Evolutionary conservation across 2,797 vertebrate genomes (phyloP), one percentile per base, ranked within the genome.

Genomic region (Pseudomugil gertrudae): DNA sequence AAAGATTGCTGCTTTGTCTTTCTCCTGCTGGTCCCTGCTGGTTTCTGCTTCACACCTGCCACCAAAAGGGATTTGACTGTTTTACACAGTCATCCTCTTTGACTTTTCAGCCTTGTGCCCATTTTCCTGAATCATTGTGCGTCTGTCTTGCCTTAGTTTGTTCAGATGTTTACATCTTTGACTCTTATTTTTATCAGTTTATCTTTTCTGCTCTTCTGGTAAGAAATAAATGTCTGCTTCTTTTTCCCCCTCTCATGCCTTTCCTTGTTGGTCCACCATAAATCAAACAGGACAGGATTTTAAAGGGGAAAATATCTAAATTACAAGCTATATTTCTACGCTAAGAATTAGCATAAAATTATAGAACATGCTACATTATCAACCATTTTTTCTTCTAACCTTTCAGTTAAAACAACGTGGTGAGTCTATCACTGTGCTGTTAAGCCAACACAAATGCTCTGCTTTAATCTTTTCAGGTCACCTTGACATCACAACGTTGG

Each of bases 401-500:
- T n/a, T n/a, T n/a, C n/a, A n/a, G n/a, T n/a, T n/a, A n/a, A n/a
- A n/a, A n/a, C n/a, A n/a, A 36, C 38, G 27, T 26, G 27, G 9
- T 29, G 8, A 62, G 26, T 43, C 19, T 27, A 54, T 60, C 38
- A 13, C 45, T 36, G 50, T 30, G 27, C 21, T 40, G 45, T 55
- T 65, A 19, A 26, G 48, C 26, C 24, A 50, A 40, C 21, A 0
- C 35, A 23, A 29, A 13, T 1, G 21, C 33, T 40, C 53, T 30
- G 7, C 36, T 65, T 36, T 24, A 29, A 33, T 67, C 6, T 43
- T 60, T 76, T 26, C 2, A 15, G 63, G 83, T 89, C 69, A 84
- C 72, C 24, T 71, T 85, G 83, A 87, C 79, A 76, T 19, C 3
- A 15, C 58, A 2, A 29, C 23, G 50, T 21, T 40, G 58, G 27